phyloP scores from a whole-genome alignment of 2,113 vertebrate genomes.

The Smithornis capensis region DNA sequence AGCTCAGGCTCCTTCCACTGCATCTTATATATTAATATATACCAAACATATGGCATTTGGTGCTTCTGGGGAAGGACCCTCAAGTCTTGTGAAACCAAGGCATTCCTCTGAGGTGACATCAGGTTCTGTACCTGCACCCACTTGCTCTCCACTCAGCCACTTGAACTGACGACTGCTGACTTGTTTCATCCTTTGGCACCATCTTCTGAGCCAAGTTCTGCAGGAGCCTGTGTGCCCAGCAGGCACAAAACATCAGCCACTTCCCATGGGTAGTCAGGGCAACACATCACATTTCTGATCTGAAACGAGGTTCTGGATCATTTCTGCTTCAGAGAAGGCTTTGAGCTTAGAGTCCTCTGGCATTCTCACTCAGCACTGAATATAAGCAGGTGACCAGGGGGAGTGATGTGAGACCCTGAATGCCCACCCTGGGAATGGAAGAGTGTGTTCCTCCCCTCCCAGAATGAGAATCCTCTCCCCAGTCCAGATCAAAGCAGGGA shows the following conservation, averaged over 20 bases:
- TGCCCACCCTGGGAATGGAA: background rate
- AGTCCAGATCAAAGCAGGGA: background rate
- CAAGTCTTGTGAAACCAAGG: background rate
- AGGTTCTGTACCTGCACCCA: background rate
- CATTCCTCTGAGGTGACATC: background rate
- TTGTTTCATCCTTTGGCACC: background rate
- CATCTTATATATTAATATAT: accelerated
- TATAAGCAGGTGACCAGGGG: background rate
- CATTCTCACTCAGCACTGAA: background rate
- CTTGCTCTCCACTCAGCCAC: background rate
- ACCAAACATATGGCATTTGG: background rate
- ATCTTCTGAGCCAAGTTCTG: background rate
- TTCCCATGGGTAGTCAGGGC: background rate
- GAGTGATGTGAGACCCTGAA: background rate
- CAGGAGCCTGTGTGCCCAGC: background rate
- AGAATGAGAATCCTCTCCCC: background rate
- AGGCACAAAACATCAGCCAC: background rate
- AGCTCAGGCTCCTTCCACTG: background rate
- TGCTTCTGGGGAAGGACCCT: background rate
- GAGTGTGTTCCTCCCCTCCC: no score
- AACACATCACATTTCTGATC: accelerated
- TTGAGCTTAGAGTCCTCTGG: background rate
- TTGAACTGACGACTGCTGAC: background rate
- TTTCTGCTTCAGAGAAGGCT: background rate
- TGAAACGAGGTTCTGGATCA: background rate